Conservation (phyloP, 2,888 invertebrate genomes). For the Drosophila siamana region DNA sequence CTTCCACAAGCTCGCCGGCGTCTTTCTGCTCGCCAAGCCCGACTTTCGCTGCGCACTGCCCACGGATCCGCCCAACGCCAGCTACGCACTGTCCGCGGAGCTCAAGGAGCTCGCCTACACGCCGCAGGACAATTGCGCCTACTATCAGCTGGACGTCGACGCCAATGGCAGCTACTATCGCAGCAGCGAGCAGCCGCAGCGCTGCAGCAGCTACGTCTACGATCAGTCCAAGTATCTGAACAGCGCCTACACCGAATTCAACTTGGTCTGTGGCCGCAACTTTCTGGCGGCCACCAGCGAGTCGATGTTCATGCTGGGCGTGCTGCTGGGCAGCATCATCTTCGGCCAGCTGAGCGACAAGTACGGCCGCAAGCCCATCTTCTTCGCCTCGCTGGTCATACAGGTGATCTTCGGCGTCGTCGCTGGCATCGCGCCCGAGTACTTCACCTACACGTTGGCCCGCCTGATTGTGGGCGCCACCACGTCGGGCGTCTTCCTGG, state of each 20-base stretch:
- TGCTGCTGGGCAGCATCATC: slow-evolving; percentile 90
- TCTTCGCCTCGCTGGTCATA: slow-evolving; percentile 90
- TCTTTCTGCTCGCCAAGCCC: slow-evolving; percentile 89
- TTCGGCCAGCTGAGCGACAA: slow-evolving; percentile 91
- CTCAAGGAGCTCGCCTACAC: slow-evolving; percentile 87
- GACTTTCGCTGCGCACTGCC: slow-evolving; percentile 88
- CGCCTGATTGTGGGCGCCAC: slow-evolving; percentile 90
- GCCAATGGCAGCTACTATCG: slow-evolving; percentile 71
- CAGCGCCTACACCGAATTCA: slow-evolving; percentile 89
- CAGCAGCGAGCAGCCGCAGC: slow-evolving; percentile 69
- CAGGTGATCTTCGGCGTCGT: slow-evolving; percentile 89
- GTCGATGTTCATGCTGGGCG: slow-evolving; percentile 89
- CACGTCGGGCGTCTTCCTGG: slow-evolving; percentile 91
- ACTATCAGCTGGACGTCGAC: slow-evolving; percentile 84
- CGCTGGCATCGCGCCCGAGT: slow-evolving; percentile 89
- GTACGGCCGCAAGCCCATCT: slow-evolving; percentile 90
- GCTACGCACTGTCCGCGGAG: slow-evolving; percentile 84
- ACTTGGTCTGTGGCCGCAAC: slow-evolving; percentile 89
- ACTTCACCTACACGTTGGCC: slow-evolving; percentile 88
- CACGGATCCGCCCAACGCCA: slow-evolving; percentile 86
- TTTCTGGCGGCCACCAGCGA: slow-evolving; percentile 89
- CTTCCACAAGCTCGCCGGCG: slow-evolving; percentile 90
- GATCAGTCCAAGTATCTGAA: slow-evolving; percentile 87
- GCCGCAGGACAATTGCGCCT: slow-evolving; percentile 86
- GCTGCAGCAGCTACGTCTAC: slow-evolving; percentile 88